A percentile compares a stretch with the other conserved stretches of the same genome.
These are phyloP conservation scores for Sarcophaga subvicina DNA, from an alignment of 2,888 invertebrate genomes.

Conservation along the genomic window DNA sequence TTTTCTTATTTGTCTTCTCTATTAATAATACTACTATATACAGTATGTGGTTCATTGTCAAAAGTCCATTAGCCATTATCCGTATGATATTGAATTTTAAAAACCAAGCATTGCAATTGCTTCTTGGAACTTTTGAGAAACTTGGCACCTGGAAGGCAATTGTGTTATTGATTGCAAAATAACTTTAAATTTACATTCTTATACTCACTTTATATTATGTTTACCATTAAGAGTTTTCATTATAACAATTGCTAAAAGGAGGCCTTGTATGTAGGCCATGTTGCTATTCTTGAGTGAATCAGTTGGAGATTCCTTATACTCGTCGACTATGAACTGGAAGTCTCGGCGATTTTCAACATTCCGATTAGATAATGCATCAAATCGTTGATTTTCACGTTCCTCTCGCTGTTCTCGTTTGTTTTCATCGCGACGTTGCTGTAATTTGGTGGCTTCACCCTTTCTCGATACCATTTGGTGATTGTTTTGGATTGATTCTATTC, in stretches of 20 bases:
- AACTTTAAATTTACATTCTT: neutral
- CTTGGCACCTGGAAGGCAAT: slow-evolving; percentile 53
- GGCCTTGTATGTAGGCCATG: slow-evolving; percentile 68
- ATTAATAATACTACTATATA: slow-evolving; percentile 34
- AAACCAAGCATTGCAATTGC: slow-evolving; percentile 55
- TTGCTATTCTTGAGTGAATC: slow-evolving; percentile 53
- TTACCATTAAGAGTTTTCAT: slow-evolving; percentile 69
- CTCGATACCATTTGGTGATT: neutral
- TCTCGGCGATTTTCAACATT: neutral
- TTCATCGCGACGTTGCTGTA: neutral
- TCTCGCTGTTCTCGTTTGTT: neutral
- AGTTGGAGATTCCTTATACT: slow-evolving; percentile 4
- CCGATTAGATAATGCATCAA: neutral
- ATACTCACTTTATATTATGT: slow-evolving; percentile 69
- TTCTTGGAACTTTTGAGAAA: slow-evolving; percentile 48
- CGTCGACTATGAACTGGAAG: slow-evolving; percentile 10
- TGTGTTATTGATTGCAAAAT: neutral
- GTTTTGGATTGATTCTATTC: neutral
- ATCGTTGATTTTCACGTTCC: neutral
- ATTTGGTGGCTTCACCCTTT: neutral
- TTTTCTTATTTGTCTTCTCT: slow-evolving; percentile 23
- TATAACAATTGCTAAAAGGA: slow-evolving; percentile 68
- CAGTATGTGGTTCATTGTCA: slow-evolving; percentile 42
- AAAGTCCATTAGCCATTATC: neutral
- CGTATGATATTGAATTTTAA: slow-evolving; percentile 47